phyloP scores from a whole-genome alignment of 2,888 invertebrate genomes.

The Agriopis aurantiaria region DNA sequence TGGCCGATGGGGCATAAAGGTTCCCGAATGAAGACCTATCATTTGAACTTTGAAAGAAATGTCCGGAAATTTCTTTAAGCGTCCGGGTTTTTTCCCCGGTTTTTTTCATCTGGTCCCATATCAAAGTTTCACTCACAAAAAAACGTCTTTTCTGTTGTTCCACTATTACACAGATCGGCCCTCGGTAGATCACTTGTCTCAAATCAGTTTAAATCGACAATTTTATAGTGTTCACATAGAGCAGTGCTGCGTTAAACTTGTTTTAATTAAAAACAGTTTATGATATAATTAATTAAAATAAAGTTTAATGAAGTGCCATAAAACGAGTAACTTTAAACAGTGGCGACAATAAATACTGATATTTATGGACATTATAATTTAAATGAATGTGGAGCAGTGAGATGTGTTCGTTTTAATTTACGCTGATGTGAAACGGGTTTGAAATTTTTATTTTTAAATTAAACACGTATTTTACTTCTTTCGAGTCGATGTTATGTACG shows the following conservation, averaged over 20 bases:
- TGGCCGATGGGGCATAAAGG: too few species aligned
- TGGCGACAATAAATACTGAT: constrained; percentile 9
- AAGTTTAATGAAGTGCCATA: constrained; percentile 9
- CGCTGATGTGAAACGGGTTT: background rate
- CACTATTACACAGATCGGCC: background rate
- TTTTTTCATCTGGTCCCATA: too few species aligned
- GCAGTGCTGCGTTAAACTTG: background rate
- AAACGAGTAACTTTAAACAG: constrained; percentile 29
- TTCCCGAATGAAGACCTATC: too few species aligned
- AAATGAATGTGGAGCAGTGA: constrained; percentile 1
- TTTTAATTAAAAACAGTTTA: constrained; percentile 18
- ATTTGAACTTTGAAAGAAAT: too few species aligned
- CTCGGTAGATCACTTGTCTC: background rate
- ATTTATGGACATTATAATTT: constrained; percentile 9
- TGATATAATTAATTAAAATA: constrained; percentile 12
- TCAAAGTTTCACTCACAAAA: too few species aligned
- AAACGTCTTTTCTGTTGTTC: too few species aligned
- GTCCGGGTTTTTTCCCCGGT: too few species aligned
- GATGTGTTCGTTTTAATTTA: constrained; percentile 2
- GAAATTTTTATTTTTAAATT: too few species aligned
- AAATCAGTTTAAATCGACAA: background rate
- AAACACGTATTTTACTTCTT: too few species aligned
- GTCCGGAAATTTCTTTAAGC: too few species aligned
- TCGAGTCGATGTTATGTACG: too few species aligned
- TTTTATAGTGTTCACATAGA: background rate